Conservation (phyloP, 2,888 invertebrate species). For the Timandra comae region DNA sequence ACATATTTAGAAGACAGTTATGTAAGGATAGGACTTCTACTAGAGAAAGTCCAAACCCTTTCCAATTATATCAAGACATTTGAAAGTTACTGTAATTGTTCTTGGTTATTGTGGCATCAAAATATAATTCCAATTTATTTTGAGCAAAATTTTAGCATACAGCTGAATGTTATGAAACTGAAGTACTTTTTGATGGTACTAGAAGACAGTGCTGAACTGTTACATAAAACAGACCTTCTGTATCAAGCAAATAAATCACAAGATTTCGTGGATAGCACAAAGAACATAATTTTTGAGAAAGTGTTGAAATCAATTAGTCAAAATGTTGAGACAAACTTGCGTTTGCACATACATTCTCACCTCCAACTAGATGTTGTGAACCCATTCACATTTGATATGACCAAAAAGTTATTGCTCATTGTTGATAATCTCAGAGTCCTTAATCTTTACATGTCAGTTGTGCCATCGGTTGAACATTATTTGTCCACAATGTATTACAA, state of each 20-base stretch:
- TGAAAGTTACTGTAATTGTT: constrained; percentile 81
- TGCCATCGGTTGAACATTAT: constrained; percentile 89
- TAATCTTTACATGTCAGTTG: constrained; percentile 78
- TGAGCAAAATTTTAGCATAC: constrained; percentile 81
- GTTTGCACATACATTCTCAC: constrained; percentile 94
- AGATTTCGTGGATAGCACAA: constrained; percentile 50
- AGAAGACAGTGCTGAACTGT: constrained; percentile 56
- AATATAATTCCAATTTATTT: constrained; percentile 86
- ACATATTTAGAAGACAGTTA: constrained; percentile 80
- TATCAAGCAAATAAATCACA: constrained; percentile 40
- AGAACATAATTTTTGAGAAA: constrained; percentile 69
- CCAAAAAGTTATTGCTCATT: constrained; percentile 79
- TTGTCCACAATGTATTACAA: constrained; percentile 97
- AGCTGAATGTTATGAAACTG: constrained; percentile 80
- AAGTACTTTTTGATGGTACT: constrained; percentile 64
- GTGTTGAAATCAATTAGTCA: constrained; percentile 85
- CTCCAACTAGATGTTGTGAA: constrained; percentile 84
- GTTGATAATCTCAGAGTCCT: constrained; percentile 74
- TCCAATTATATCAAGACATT: constrained; percentile 77
- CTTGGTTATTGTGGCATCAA: constrained; percentile 89
- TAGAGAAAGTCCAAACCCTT: constrained; percentile 81
- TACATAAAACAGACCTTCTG: constrained; percentile 51
- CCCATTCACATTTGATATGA: constrained; percentile 83
- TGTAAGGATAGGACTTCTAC: constrained; percentile 74
- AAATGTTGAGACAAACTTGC: constrained; percentile 93